Percentiles rank a stretch among this genome's conserved stretches.
phyloP scores from a whole-genome alignment of 2,113 vertebrate species.

The Thinocorus orbignyianus region DNA sequence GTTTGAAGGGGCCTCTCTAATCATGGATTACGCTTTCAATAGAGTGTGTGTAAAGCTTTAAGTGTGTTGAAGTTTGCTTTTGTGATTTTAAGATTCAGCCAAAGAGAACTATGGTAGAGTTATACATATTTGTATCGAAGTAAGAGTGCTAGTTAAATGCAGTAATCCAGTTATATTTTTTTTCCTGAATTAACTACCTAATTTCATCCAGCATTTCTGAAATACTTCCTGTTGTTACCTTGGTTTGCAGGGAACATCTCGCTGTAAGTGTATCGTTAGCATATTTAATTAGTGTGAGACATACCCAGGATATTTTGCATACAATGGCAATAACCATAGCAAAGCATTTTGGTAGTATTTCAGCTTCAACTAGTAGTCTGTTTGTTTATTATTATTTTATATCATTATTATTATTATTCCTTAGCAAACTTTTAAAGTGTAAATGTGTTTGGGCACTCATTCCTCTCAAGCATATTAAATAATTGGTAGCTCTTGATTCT shows the following conservation, averaged over 20 bases:
- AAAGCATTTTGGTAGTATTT: neutral
- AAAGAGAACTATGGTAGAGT: neutral
- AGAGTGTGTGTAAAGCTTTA: neutral
- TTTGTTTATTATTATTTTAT: neutral
- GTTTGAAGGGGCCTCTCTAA: constrained; percentile 8
- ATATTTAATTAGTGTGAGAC: neutral
- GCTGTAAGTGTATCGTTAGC: neutral
- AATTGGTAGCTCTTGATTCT: neutral
- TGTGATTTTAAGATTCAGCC: neutral
- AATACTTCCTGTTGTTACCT: neutral
- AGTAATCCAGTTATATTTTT: neutral
- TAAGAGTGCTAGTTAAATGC: neutral
- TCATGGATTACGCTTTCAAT: neutral
- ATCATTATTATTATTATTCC: neutral
- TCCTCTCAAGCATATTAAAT: neutral
- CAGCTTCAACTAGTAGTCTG: neutral
- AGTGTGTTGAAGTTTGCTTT: neutral
- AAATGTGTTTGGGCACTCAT: neutral
- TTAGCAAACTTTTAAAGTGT: neutral
- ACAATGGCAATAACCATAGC: neutral
- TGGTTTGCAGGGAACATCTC: neutral
- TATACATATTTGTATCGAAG: neutral
- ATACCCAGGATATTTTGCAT: neutral
- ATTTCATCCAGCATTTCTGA: neutral
- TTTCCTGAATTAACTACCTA: neutral